Base-by-base conservation (phyloP, 2,888 invertebrate species). In the Perithous albicinctus region DNA sequence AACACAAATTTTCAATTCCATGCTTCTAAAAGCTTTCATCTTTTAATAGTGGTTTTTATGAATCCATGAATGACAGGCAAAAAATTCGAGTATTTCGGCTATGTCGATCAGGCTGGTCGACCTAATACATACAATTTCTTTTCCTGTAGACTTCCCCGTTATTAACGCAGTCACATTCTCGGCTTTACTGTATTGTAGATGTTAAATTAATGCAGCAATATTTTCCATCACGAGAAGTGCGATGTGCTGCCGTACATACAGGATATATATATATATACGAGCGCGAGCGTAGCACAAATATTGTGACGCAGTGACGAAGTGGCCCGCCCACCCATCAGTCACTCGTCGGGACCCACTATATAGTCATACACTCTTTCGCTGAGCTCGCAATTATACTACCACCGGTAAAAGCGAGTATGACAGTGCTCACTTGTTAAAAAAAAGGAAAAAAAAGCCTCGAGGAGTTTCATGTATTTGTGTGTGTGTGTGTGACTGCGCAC, bases 311-410 rank as follows among this genome's bases (percentile, higher is more conserved):
- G 77, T 81, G 87, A 86, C 74, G 86, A 85, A 69, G 76, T 77
- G 87, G 63, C 80, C 81, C 89, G 90, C 89, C 90, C 86, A 89
- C 86, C 87, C 63, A 87, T 90, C 89, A 84, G 73, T 89, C 90
- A 87, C 84, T 85, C 84, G 61, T 23, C 26, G 41, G n/a, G 82
- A 64, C 54, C 72, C 75, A 35, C 51, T 46, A 4, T 23, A 56
- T n/a, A n/a, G n/a, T n/a, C 26, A 8, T 15, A 20, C 18, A 48
- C 66, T 15, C 56, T 46, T 32, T 38, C 20, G 18, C 20, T 18
- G 15, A 7, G 15, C 56, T 70, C 70, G 46, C 41, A 63, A 69
- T 75, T 54, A 26, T 64, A 66, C 29, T 5, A 66, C 32, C 6
- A 66, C 63, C 26, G 18, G 35, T 35, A 35, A 46, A 51, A 43